These are phyloP conservation scores for Pycnonotus jocosus DNA, from an alignment of 2,113 vertebrate genomes.

Conservation along the genomic window DNA sequence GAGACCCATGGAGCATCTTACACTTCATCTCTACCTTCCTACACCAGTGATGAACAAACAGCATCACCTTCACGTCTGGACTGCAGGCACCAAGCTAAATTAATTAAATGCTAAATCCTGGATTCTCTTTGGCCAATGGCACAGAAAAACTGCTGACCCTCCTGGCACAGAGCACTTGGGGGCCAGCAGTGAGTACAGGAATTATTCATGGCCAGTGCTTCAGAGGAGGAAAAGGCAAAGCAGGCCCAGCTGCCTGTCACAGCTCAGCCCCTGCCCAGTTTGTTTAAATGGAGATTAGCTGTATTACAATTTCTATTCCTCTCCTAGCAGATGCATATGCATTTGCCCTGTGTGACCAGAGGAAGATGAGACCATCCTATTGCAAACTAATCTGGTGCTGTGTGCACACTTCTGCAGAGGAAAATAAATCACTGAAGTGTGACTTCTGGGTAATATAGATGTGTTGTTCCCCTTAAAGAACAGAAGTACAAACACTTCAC, in stretches of 20 bases:
- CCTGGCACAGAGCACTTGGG: neutral
- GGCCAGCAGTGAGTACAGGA: neutral
- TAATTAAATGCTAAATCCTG: neutral
- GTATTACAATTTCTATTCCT: conserved; percentile 13
- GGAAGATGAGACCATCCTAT: conserved; percentile 35
- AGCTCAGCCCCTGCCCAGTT: neutral
- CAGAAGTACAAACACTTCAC: conserved; percentile 44
- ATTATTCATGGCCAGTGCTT: neutral
- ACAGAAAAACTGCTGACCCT: neutral
- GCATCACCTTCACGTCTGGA: neutral
- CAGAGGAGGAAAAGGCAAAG: neutral
- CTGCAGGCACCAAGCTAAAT: neutral
- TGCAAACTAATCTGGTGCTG: conserved; percentile 48
- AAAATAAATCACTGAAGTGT: conserved; percentile 51
- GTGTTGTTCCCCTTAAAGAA: conserved; percentile 43
- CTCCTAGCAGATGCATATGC: neutral
- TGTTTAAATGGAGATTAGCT: conserved; percentile 49
- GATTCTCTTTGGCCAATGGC: neutral
- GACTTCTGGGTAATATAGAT: conserved; percentile 48
- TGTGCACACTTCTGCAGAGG: neutral
- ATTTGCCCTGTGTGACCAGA: conserved; percentile 48
- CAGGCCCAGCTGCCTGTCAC: neutral
- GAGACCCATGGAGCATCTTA: neutral
- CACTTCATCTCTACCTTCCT: neutral
- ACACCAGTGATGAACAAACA: neutral